phyloP scores from a whole-genome alignment of 2,113 vertebrate genomes.

The Oplegnathus fasciatus region DNA sequence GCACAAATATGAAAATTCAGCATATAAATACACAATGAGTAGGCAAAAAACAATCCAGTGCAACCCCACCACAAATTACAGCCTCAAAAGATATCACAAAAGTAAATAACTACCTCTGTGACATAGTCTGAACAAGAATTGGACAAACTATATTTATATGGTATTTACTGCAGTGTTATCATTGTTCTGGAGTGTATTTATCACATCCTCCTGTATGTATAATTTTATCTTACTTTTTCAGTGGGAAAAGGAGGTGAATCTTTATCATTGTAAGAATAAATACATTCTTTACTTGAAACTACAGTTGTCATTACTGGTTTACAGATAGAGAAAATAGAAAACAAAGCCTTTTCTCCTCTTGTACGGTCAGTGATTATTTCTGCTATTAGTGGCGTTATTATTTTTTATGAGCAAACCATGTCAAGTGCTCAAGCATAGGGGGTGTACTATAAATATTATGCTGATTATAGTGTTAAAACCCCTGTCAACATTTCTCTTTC shows the following conservation, averaged over 20 bases:
- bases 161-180: neutral
- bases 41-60: too few species aligned
- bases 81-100: neutral
- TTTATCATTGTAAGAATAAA: neutral
- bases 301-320: neutral
- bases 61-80: neutral
- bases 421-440: constrained; percentile 8
- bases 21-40: too few species aligned
- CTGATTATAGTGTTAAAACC: constrained; percentile 32
- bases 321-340: neutral
- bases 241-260: neutral
- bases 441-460: constrained; percentile 24
- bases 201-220: neutral
- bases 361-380: neutral
- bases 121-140: too few species aligned
- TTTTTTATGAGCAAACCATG: constrained; percentile 26
- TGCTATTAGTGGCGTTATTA: neutral
- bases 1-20: neutral
- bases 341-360: neutral
- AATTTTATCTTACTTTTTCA: neutral
- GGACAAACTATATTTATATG: neutral
- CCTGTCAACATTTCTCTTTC: constrained; percentile 35
- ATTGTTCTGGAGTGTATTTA: neutral
- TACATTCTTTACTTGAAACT: neutral
- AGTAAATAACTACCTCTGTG: neutral